Evolutionary conservation across 1,140 invertebrate genomes (phyloP).

Genomic region (Drosophila sulfurigaster): DNA sequence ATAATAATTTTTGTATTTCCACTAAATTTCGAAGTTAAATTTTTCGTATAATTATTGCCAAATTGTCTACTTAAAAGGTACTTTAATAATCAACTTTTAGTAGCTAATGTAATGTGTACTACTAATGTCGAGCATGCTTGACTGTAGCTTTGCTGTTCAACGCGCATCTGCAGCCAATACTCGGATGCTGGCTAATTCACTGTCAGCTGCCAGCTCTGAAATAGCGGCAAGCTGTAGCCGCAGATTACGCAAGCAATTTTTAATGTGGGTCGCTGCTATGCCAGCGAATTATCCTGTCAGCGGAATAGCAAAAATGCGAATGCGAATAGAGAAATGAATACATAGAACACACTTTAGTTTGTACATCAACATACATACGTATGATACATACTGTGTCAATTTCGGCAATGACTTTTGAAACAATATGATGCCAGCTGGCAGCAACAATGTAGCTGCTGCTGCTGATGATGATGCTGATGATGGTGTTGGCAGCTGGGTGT

Average conservation of each 20-base stretch:
- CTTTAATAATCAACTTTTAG: too few relatives aligned
- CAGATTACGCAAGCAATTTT: constrained; percentile 67
- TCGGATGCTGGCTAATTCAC: constrained; percentile 14
- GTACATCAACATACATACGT: neutral
- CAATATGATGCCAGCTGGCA: constrained; percentile 62
- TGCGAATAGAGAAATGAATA: neutral
- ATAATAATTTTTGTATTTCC: too few relatives aligned
- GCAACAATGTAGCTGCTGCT: constrained; percentile 20
- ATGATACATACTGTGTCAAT: constrained; percentile 64
- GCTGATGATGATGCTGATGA: constrained; percentile 29
- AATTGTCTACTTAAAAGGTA: too few relatives aligned
- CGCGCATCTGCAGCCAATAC: neutral
- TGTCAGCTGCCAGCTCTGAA: constrained; percentile 14
- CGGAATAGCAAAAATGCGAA: neutral
- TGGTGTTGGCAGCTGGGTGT: constrained; percentile 22
- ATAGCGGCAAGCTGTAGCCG: constrained; percentile 37
- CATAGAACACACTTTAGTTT: neutral
- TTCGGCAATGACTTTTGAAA: constrained; percentile 73
- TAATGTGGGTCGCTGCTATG: constrained; percentile 46
- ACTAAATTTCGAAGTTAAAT: too few relatives aligned
- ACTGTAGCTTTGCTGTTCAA: neutral
- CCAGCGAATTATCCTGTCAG: constrained; percentile 14
- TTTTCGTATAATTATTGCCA: too few relatives aligned
- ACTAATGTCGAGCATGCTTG: neutral
- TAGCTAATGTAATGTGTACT: neutral